phyloP scores from a whole-genome alignment of 2,113 vertebrate genomes.

The Eulacestoma nigropectus region DNA sequence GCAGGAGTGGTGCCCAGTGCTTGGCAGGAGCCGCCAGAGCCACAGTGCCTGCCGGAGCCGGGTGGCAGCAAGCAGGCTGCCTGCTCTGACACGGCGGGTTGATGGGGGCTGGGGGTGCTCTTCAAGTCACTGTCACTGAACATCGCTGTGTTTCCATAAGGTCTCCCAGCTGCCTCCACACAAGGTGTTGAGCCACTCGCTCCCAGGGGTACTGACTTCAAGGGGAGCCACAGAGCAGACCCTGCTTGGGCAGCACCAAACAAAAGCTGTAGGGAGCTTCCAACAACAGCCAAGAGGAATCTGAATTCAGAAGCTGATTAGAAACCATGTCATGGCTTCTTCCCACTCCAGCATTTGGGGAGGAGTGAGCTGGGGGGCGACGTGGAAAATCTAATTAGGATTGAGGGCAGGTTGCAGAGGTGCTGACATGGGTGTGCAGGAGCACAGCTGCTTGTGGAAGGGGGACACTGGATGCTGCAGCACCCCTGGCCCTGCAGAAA shows the following conservation, averaged over 20 bases:
- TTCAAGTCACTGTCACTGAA: background rate
- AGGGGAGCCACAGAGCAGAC: background rate
- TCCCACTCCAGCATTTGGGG: conserved; percentile 32
- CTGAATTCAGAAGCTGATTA: conserved; percentile 31
- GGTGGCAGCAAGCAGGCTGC: accelerated
- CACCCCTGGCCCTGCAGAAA: accelerated
- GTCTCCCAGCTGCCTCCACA: background rate
- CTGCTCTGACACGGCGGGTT: background rate
- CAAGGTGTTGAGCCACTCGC: accelerated
- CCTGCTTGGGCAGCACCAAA: background rate
- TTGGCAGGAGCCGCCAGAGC: background rate
- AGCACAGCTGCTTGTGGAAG: background rate
- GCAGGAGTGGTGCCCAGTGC: background rate
- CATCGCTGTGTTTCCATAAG: accelerated
- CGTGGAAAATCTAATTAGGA: background rate
- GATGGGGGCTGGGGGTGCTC: background rate
- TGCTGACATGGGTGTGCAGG: background rate
- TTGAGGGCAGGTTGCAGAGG: conserved; percentile 8
- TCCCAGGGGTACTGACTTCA: accelerated
- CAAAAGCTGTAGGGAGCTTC: background rate
- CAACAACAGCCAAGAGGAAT: background rate
- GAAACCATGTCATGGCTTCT: conserved; percentile 54
- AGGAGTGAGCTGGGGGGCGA: background rate
- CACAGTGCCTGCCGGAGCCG: accelerated
- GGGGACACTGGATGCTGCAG: background rate